phyloP scores from a whole-genome alignment of 2,888 invertebrate genomes.

The Diogma glabrata region DNA sequence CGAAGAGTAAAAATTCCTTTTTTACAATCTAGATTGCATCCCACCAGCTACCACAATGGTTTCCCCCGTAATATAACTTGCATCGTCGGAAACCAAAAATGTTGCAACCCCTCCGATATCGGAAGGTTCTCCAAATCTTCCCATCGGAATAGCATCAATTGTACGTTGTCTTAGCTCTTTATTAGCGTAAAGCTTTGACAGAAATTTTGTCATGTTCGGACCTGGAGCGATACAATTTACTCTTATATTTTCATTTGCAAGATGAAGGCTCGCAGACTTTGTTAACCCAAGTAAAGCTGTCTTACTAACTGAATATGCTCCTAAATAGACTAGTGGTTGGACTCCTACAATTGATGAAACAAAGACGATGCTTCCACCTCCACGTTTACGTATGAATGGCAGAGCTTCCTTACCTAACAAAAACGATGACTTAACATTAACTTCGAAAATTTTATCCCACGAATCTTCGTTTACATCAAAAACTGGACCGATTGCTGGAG shows the following conservation, averaged over 20 bases:
- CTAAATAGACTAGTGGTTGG: conserved; percentile 61
- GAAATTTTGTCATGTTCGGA: conserved; percentile 82
- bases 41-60: conserved; percentile 48
- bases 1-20: no score
- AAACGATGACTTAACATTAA: conserved; percentile 85
- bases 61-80: conserved; percentile 64
- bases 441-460: conserved; percentile 96
- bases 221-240: conserved; percentile 93
- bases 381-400: conserved; percentile 66
- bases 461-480: conserved; percentile 66
- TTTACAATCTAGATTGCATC: conserved; percentile 54
- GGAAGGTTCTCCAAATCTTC: conserved; percentile 56
- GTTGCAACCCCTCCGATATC: conserved; percentile 70
- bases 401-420: conserved; percentile 77
- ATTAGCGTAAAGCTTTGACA: conserved; percentile 47
- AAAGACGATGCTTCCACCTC: conserved; percentile 74
- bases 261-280: conserved; percentile 66
- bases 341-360: conserved; percentile 81
- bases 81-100: conserved; percentile 74
- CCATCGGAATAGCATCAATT: conserved; percentile 49
- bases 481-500: conserved; percentile 60
- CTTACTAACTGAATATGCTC: conserved; percentile 88
- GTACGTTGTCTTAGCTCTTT: conserved; percentile 44
- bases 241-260: conserved; percentile 71
- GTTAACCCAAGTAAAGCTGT: conserved; percentile 82